These are phyloP conservation scores for Chaetodon auriga DNA, from an alignment of 2,113 vertebrate species.

Conservation along the genomic window DNA sequence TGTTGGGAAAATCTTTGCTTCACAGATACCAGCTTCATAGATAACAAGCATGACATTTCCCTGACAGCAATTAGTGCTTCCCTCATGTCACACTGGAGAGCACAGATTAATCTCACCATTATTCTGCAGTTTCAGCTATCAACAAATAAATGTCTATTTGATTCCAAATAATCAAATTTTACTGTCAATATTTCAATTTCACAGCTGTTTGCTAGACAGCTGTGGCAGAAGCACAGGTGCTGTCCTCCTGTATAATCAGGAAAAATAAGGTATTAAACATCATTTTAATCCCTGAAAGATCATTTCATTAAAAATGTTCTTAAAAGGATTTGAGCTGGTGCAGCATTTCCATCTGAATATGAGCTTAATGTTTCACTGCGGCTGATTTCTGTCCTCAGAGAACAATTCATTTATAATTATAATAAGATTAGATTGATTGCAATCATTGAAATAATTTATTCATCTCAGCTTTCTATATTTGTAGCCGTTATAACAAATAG, in stretches of 20 bases:
- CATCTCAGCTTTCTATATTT: slow-evolving; percentile 5
- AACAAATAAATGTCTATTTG: not conserved
- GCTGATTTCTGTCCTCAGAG: slow-evolving; percentile 10
- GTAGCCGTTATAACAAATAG: not conserved
- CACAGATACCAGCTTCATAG: slow-evolving; percentile 8
- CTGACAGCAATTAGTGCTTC: slow-evolving; percentile 46
- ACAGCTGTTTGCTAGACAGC: not conserved
- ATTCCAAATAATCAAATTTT: not conserved
- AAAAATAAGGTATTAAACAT: not conserved
- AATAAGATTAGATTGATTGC: slow-evolving; percentile 12
- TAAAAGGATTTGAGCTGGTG: not conserved
- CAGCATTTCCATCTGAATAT: not conserved
- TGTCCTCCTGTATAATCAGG: not conserved
- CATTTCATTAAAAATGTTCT: too few species aligned
- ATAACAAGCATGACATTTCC: slow-evolving; percentile 53
- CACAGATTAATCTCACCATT: slow-evolving; percentile 13
- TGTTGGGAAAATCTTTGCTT: slow-evolving; percentile 25
- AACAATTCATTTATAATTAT: too few species aligned
- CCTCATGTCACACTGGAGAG: slow-evolving; percentile 12
- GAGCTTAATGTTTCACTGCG: not conserved
- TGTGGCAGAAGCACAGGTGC: not conserved
- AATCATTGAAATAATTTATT: slow-evolving; percentile 5
- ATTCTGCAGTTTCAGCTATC: not conserved
- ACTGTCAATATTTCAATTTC: not conserved
- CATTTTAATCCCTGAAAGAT: not conserved